Conservation (phyloP, 2,888 invertebrate species). For the Xestoiulus laeticollis region DNA sequence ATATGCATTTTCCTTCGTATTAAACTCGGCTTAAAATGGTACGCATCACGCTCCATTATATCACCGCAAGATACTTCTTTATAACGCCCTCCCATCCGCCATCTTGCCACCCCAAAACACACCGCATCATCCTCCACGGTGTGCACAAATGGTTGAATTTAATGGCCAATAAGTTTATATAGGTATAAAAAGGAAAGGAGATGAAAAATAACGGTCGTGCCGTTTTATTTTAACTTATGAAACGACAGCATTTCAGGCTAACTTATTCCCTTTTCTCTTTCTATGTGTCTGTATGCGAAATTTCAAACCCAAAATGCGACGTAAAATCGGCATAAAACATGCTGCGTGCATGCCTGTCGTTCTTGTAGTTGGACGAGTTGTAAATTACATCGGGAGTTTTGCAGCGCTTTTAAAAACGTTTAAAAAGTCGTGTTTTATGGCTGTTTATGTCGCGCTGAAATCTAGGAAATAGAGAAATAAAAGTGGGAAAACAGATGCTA, state of each 20-base stretch:
- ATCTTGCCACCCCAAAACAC: not conserved
- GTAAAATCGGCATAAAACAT: not conserved
- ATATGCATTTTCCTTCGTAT: not conserved
- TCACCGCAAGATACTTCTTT: slow-evolving; percentile 12
- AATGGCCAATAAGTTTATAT: slow-evolving; percentile 2
- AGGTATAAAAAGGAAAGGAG: not conserved
- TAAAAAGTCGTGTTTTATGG: not conserved
- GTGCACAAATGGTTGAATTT: not conserved
- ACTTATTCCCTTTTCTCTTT: not conserved
- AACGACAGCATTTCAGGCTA: not conserved
- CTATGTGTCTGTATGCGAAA: not conserved
- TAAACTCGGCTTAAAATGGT: slow-evolving; percentile 11
- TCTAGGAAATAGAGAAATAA: not conserved
- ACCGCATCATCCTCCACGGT: not conserved
- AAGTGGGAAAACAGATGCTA: no score
- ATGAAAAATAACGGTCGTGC: slow-evolving; percentile 3
- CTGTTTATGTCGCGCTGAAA: not conserved
- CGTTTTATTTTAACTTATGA: slow-evolving; percentile 12
- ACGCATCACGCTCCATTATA: slow-evolving; percentile 7
- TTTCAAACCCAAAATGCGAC: not conserved
- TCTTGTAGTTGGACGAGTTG: not conserved
- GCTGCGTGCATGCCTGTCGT: not conserved
- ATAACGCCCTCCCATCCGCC: not conserved
- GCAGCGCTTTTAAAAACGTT: not conserved
- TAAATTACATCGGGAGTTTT: not conserved